Percentiles rank a stretch among this genome's conserved stretches.
Conservation (phyloP, 1,140 invertebrate species). For the Zaprionus gabonicus region DNA sequence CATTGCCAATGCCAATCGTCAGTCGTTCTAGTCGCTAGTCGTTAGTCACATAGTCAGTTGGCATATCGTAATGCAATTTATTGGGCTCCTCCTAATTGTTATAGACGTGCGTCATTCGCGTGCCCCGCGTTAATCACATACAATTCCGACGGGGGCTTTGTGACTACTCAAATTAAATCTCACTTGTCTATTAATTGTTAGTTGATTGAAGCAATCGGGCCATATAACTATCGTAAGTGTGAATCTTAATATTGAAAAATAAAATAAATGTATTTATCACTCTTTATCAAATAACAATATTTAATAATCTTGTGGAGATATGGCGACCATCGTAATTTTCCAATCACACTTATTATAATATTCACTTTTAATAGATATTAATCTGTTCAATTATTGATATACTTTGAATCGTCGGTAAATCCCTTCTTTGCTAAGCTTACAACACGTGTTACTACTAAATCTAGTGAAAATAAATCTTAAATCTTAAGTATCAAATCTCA, state of each 20-base stretch:
- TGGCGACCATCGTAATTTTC: too few relatives aligned
- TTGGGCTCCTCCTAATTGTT: slow-evolving; percentile 34
- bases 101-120: slow-evolving; percentile 32
- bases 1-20: background rate
- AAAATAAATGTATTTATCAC: too few relatives aligned
- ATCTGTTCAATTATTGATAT: too few relatives aligned
- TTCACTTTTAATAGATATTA: too few relatives aligned
- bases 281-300: too few relatives aligned
- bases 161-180: slow-evolving; percentile 22
- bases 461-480: too few relatives aligned
- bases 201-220: background rate
- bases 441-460: too few relatives aligned
- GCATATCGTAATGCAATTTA: slow-evolving; percentile 44
- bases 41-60: background rate
- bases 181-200: background rate
- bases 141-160: slow-evolving; percentile 11
- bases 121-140: slow-evolving; percentile 7
- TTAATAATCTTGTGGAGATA: too few relatives aligned
- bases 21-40: background rate
- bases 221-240: background rate
- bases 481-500: too few relatives aligned
- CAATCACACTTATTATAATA: too few relatives aligned
- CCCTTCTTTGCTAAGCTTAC: too few relatives aligned
- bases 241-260: background rate
- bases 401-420: too few relatives aligned